Evolutionary conservation across 2,113 vertebrate genomes (phyloP).

Genomic region (Chloropsis hardwickii): DNA sequence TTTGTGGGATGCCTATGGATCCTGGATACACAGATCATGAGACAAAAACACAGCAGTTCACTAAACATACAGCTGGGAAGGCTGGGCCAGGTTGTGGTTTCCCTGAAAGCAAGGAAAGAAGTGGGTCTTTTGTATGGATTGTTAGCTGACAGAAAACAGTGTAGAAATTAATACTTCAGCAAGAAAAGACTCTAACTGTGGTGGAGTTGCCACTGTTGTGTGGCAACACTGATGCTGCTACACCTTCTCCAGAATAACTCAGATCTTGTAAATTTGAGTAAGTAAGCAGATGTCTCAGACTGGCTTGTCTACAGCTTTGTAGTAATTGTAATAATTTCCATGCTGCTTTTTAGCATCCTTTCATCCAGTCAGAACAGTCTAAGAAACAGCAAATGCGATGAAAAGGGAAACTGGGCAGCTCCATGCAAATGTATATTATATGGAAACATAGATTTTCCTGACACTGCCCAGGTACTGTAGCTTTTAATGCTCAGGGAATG

Average conservation of each 20-base stretch:
- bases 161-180: background rate
- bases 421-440: background rate
- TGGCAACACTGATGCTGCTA: background rate
- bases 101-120: background rate
- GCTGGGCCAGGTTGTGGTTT: background rate
- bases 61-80: background rate
- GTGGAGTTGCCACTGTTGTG: background rate
- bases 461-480: fast-evolving
- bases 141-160: background rate
- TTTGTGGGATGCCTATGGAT: background rate
- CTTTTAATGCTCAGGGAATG: background rate
- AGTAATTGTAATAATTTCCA: background rate
- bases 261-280: background rate
- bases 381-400: background rate
- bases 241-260: background rate
- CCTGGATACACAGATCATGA: background rate
- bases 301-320: background rate
- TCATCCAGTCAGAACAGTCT: background rate
- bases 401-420: background rate
- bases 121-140: background rate
- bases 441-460: background rate
- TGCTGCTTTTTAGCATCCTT: background rate
- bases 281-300: background rate
- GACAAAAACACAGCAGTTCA: background rate
- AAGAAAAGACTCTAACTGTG: background rate